phyloP scores from a whole-genome alignment of 2,888 invertebrate species.

The Oeneis ivallda region DNA sequence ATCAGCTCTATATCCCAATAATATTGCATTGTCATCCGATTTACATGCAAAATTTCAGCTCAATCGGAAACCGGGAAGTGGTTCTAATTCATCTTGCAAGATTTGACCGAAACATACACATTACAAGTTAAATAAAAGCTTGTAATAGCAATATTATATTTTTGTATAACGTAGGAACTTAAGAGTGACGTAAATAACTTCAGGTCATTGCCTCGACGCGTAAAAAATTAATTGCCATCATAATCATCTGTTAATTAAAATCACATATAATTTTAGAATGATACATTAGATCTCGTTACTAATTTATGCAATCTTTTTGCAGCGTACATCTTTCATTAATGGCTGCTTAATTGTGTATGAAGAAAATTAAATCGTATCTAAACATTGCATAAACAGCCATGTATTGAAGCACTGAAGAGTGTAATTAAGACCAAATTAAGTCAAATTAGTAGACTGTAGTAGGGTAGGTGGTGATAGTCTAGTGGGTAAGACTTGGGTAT shows the following conservation, averaged over 20 bases:
- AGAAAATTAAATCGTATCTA: conserved; percentile 38
- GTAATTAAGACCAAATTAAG: conserved; percentile 30
- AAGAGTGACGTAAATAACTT: not conserved
- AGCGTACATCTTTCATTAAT: conserved; percentile 34
- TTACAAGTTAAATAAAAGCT: too few species aligned
- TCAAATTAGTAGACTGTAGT: not conserved
- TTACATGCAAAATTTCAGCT: too few species aligned
- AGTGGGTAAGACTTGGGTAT: too few species aligned
- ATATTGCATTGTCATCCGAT: too few species aligned
- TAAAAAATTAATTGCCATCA: conserved; percentile 20
- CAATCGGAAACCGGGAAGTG: too few species aligned
- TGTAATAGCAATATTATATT: too few species aligned
- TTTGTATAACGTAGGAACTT: not conserved
- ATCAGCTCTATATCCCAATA: too few species aligned
- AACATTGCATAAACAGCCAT: conserved; percentile 39
- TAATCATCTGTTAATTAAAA: conserved; percentile 32
- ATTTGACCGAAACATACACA: too few species aligned
- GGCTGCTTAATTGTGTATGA: conserved; percentile 41
- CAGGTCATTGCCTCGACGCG: conserved; percentile 32
- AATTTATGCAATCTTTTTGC: conserved; percentile 34
- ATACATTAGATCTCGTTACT: conserved; percentile 25
- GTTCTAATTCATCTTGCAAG: too few species aligned
- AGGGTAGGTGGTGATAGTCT: too few species aligned
- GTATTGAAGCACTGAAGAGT: conserved; percentile 26
- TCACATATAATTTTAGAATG: conserved; percentile 31